Base-by-base conservation (phyloP, 2,113 vertebrate genomes). In the Lynx canadensis region DNA sequence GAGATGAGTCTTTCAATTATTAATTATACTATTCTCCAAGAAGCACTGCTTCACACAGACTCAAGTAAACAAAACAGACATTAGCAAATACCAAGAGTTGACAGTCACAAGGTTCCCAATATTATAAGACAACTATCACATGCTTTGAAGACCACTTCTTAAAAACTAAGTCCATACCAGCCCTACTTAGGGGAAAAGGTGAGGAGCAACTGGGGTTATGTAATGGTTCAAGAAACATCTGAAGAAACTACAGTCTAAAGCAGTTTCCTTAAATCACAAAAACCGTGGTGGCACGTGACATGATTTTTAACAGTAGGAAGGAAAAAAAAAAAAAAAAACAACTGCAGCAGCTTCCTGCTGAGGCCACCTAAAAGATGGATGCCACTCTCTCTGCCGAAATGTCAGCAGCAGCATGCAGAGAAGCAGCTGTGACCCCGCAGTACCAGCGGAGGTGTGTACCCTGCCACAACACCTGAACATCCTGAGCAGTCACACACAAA, bases 1-100 rank as follows among this genome's bases (percentile, higher is more conserved):
- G 31, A 95, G 41, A 87, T 14, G 7, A 57, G 50, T 76, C 73
- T 97, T 80, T 69, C 68, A 95, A 93, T 85, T 94, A 95, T 97
- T 96, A 76, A 96, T 85, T 36, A 95, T 23, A 90, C 33, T 65
- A 68, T 60, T 60, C 52, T 36, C 76, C 48, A 94, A 86, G 25
- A 97, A 87, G 31, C 27, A 93, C 19, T 85, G 38, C 15, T 65
- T 87, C 76, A 85, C 45, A 76, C 7, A 36, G 83, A 95, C 74
- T 93, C 52, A 95, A 55, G n/a, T 29, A 85, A 31, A 92, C 18
- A 95, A 96, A 80, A 88, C 2, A 87, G 55, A 19, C 68, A 95
- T 11, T 23, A 90, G 81, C 41, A 94, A 83, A 83, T 1, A 90
- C 25, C 13, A 92, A 48, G 33, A 84, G n/a, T 0, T 76, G 19